Conservation (phyloP, 92 coral and sea anemone genomes). For the Metridium senile region DNA sequence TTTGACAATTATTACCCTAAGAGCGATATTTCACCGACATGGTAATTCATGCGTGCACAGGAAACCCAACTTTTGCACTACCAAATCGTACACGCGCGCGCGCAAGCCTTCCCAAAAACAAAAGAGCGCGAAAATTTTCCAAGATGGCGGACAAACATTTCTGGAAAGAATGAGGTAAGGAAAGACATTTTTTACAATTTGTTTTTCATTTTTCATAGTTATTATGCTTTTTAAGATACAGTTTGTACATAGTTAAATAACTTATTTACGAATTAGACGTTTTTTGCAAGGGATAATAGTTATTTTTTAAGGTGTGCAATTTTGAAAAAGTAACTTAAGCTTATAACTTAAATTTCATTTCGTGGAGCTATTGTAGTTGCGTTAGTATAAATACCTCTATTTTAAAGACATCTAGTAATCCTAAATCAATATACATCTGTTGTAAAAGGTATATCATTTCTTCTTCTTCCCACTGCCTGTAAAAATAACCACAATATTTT, state of each 20-base stretch:
- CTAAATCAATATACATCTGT: slow-evolving; percentile 83
- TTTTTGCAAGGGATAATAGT: no score
- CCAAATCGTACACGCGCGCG: background rate
- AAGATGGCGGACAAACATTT: background rate
- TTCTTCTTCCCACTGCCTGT: slow-evolving; percentile 92
- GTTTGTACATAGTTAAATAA: no score
- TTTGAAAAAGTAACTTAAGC: no score
- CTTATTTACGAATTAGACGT: no score
- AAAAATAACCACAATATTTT: background rate
- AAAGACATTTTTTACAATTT: background rate
- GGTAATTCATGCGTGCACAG: slow-evolving; percentile 1
- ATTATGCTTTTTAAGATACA: background rate
- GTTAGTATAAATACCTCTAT: slow-evolving; percentile 89
- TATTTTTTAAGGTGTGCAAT: no score
- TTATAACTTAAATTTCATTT: no score
- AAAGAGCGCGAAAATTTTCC: slow-evolving; percentile 14
- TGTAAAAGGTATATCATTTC: slow-evolving; percentile 84
- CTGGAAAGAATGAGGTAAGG: background rate
- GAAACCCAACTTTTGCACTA: background rate
- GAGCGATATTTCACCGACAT: no score
- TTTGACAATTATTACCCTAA: no score
- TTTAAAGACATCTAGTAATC: slow-evolving; percentile 63
- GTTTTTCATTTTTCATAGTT: no score
- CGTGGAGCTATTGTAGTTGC: no score
- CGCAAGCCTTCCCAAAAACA: background rate